These are phyloP conservation scores for Endomychus coccineus DNA, from an alignment of 2,888 invertebrate genomes.

Conservation along the genomic window DNA sequence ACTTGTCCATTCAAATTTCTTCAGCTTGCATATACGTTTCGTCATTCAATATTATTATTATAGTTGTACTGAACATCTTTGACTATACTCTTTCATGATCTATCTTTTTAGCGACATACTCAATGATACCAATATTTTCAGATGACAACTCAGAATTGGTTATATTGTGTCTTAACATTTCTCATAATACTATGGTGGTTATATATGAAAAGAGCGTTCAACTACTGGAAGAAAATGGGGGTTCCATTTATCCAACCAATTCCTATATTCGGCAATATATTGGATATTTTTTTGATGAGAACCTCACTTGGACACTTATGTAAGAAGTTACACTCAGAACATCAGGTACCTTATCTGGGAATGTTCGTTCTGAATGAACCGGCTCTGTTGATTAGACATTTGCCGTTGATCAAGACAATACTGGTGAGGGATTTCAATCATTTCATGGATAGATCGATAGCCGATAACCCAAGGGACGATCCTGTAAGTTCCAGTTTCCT, in stretches of 20 bases:
- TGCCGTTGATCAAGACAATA: slow-evolving; percentile 41
- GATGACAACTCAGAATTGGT: too few relatives aligned
- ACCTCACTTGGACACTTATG: slow-evolving; percentile 27
- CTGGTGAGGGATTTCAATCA: slow-evolving; percentile 43
- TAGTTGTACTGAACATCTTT: too few relatives aligned
- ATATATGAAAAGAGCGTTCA: slow-evolving; percentile 27
- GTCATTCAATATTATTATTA: too few relatives aligned
- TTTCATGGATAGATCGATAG: slow-evolving; percentile 43
- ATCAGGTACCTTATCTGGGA: slow-evolving; percentile 35
- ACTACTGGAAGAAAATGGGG: slow-evolving; percentile 41
- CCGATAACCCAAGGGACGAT: slow-evolving; percentile 38
- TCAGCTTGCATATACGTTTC: too few relatives aligned
- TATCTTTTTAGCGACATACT: too few relatives aligned
- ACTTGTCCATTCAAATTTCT: too few relatives aligned
- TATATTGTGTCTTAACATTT: background rate
- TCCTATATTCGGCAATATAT: slow-evolving; percentile 42
- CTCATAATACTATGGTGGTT: background rate
- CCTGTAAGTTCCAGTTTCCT: slow-evolving; percentile 39
- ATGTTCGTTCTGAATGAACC: slow-evolving; percentile 44
- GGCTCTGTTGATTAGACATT: slow-evolving; percentile 40
- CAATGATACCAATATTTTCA: too few relatives aligned
- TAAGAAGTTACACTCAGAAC: slow-evolving; percentile 11
- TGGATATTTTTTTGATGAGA: slow-evolving; percentile 33
- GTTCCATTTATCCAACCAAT: slow-evolving; percentile 38
- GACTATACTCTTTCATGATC: too few relatives aligned